Percentiles rank a stretch among this genome's conserved stretches.
Conservation (phyloP, 2,888 invertebrate genomes). For the Xiphydria camelus region DNA sequence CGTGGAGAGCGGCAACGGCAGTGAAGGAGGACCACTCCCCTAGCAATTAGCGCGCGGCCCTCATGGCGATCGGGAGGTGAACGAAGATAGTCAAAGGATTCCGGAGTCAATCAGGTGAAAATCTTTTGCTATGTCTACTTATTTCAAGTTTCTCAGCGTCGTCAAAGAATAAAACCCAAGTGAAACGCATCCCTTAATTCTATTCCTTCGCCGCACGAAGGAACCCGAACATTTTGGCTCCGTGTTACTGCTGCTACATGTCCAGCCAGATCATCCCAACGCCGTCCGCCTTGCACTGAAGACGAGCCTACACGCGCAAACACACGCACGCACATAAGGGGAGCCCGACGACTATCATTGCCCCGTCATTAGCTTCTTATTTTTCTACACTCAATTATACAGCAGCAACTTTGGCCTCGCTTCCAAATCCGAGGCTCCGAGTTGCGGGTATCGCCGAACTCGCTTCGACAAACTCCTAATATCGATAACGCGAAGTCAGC, state of each 20-base stretch:
- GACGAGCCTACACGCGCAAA: slow-evolving; percentile 27
- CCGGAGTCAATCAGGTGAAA: slow-evolving; percentile 36
- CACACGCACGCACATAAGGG: too few species aligned
- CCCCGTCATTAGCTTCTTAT: slow-evolving; percentile 9
- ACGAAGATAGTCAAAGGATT: slow-evolving; percentile 28
- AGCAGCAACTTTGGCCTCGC: slow-evolving; percentile 1
- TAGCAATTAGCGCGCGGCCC: slow-evolving; percentile 40
- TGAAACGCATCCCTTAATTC: too few species aligned
- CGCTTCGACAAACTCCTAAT: too few species aligned
- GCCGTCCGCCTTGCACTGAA: slow-evolving; percentile 53
- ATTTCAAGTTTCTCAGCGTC: background rate
- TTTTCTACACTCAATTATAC: background rate
- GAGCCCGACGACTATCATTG: too few species aligned
- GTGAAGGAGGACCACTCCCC: slow-evolving; percentile 35
- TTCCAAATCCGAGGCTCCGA: background rate
- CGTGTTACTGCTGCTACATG: slow-evolving; percentile 47
- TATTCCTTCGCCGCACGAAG: too few species aligned
- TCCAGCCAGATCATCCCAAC: slow-evolving; percentile 48
- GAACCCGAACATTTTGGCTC: slow-evolving; percentile 36
- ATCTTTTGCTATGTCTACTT: background rate
- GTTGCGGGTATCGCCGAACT: too few species aligned
- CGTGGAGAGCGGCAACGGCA: slow-evolving; percentile 32
- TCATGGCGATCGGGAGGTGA: slow-evolving; percentile 22
- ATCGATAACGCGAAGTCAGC: background rate
- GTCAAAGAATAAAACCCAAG: too few species aligned